Percentiles rank a stretch among this genome's conserved stretches.
These are phyloP conservation scores for Holothuria leucospilota DNA, from an alignment of 53 echinoderm and acorn worm genomes.

Conservation along the genomic window DNA sequence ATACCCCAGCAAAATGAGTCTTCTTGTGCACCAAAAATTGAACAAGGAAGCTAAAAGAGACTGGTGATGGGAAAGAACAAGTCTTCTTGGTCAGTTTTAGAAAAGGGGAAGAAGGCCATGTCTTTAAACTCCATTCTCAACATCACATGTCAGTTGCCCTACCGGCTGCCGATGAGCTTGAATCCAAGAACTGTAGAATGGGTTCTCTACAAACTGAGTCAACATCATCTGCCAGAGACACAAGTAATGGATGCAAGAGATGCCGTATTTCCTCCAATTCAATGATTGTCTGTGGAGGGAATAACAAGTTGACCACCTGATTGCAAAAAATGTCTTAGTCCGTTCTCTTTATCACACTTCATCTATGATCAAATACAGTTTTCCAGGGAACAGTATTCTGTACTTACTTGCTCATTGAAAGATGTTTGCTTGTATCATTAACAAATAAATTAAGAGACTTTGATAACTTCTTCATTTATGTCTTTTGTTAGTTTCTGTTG, in stretches of 20 bases:
- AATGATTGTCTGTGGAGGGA: constrained; percentile 58
- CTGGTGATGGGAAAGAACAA: too few species aligned
- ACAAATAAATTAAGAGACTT: too few species aligned
- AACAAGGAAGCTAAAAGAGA: too few species aligned
- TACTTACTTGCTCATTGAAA: not conserved
- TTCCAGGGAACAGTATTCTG: not conserved
- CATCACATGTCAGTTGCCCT: too few species aligned
- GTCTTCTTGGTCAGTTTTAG: too few species aligned
- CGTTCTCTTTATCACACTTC: not conserved
- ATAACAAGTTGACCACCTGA: not conserved
- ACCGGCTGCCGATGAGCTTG: too few species aligned
- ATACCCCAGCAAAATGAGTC: not conserved
- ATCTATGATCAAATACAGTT: not conserved
- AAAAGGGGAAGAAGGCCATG: too few species aligned
- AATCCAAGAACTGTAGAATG: not conserved
- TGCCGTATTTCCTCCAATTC: constrained; percentile 69
- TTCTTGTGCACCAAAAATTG: too few species aligned
- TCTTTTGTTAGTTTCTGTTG: too few species aligned
- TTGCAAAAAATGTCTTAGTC: too few species aligned
- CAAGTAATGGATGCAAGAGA: constrained; percentile 70
- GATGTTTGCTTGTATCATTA: not conserved
- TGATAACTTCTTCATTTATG: too few species aligned
- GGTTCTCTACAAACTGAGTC: constrained; percentile 52
- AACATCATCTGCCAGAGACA: constrained; percentile 58
- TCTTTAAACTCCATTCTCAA: too few species aligned